Evolutionary conservation across 2,888 invertebrate genomes (phyloP), one percentile per base, ranked within the genome.

Genomic region (Glyphotaelius pellucidus): DNA sequence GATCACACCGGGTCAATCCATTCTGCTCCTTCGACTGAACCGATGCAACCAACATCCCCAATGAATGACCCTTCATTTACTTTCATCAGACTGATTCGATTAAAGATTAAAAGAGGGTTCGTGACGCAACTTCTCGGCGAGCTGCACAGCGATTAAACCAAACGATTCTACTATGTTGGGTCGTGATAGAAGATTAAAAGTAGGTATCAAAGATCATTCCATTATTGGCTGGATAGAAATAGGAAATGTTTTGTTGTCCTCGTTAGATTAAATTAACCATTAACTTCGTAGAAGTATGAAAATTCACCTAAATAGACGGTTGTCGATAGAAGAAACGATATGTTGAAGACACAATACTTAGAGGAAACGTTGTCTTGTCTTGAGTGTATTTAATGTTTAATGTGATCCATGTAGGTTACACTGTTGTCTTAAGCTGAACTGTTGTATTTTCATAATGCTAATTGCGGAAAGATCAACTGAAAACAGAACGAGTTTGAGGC

Each of bases 21-120:
- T 42, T 42, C 89, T 38, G 80, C 80, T n/a, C n/a, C 80, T 32
- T 32, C 79, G 38, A 80, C n/a, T 89, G 30, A 80, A 67, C 31
- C 67, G n/a, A 67, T 67, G 79, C 79, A 67, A 35, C 31, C 79
- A 67, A 35, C 31, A 47, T 67, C 35, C 67, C 88, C n/a, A 88
- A 42, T 32, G 12, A 14, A 35, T 67, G 67, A 67, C 67, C 67
- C 25, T 9, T 4, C n/a, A 67, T 67, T 67, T 67, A 67, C 67
- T 67, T 67, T 67, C 67, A 67, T 67, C 67, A 67, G 67, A 67
- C 67, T 67, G 67, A 67, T 67, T 67, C 67, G 67, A 67, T 67
- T n/a, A 67, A 67, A 67, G 67, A 25, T 67, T 67, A 67, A 52
- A 67, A 67, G 67, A 67, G 25, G 67, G 25, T 25, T n/a, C 67